Evolutionary conservation across 2,113 vertebrate species (phyloP).

Genomic region (Peromyscus californicus): DNA sequence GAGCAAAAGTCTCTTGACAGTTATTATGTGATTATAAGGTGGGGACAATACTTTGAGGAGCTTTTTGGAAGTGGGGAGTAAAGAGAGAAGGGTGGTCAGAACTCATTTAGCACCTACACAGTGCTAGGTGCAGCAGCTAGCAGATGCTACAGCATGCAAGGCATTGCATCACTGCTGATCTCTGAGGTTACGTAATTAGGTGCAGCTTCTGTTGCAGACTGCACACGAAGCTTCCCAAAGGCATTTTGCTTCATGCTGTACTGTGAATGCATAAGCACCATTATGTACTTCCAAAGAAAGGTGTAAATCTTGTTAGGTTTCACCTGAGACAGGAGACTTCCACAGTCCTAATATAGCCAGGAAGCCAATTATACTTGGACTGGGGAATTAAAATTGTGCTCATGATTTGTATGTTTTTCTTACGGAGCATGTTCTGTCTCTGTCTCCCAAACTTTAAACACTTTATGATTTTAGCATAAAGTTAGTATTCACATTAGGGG

Average conservation of each 20-base stretch:
- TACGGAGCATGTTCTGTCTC: background rate
- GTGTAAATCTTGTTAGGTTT: background rate
- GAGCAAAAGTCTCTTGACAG: background rate
- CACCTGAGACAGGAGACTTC: background rate
- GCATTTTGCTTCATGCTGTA: background rate
- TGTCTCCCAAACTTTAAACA: background rate
- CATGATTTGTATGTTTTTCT: background rate
- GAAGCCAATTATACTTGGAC: background rate
- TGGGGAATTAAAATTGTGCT: constrained; percentile 13
- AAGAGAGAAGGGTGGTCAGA: background rate
- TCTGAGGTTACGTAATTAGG: background rate
- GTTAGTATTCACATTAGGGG: background rate
- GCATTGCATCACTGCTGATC: background rate
- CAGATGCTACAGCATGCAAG: background rate
- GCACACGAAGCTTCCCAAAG: background rate
- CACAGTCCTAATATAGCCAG: background rate
- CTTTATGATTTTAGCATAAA: background rate
- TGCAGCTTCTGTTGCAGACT: background rate
- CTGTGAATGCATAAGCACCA: background rate
- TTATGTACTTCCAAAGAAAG: background rate
- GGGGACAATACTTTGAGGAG: accelerated
- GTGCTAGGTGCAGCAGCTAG: background rate
- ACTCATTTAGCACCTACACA: background rate
- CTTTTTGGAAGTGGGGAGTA: background rate
- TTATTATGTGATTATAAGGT: background rate